Evolutionary conservation across 2,797 vertebrate genomes (phyloP), one percentile per base, ranked within the genome.

Genomic region (Discoglossus pictus): DNA sequence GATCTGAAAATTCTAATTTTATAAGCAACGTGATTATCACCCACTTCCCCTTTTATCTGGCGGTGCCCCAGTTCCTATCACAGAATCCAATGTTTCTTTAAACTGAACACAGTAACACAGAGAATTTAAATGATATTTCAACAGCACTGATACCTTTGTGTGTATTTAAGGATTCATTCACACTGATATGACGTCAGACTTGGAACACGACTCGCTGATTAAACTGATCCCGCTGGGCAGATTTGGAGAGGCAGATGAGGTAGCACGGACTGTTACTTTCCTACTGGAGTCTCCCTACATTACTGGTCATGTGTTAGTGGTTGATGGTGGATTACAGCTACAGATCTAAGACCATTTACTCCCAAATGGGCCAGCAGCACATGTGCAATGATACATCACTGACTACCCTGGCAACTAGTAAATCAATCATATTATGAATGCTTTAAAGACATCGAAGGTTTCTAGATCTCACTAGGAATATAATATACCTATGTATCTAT

Each of bases 271-370:
- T 0, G 86, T 89, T 31, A 77, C 89, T 44, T 98, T 99, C 86
- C 94, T 99, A 54, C 59, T 98, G 23, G 88, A 95, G 76, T 87
- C 92, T 0, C 66, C 91, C 0, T 99, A 98, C 46, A 1, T 98
- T 16, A 99, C 95, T 1, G 97, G 96, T 12, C 93, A 94, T 55
- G 89, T 91, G 75, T 79, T 99, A 62, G 75, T 92, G 73, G 91
- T 98, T 65, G 96, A 98, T 12, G 97, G 96, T 56, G 96, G 96
- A 0, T 86, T 99, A 70, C 93, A 92, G 3, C 88, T 98, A 73
- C 15, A 78, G 58, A 81, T 91, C 60, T 98, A 84, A 80, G 51
- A 31, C 27, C 4, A 4, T 31, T 31, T 8, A 4, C 27, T 31
- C 8, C 8, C n/a, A n/a, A n/a, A 58, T 4, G 12, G 13, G 12